Base-by-base conservation (phyloP, 2,888 invertebrate species). In the Anodontia alba region DNA sequence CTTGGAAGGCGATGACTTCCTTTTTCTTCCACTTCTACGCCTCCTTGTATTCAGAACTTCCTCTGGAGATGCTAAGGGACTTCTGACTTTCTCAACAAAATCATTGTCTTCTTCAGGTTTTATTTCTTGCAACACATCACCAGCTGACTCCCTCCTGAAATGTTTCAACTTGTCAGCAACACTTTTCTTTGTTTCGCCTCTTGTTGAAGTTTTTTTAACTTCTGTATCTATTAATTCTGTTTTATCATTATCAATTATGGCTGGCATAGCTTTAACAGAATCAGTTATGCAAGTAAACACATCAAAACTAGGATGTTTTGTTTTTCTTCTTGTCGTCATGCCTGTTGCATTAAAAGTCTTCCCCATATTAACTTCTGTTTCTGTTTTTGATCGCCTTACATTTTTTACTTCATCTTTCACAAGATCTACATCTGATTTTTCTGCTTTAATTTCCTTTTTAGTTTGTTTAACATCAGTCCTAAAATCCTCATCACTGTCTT, bases 21-120 rank as follows among this genome's bases (percentile, higher is more conserved):
- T 71, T 42, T 84, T 84, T 23, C 84, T 70, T n/a, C 77, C 80
- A 49, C 81, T 75, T 54, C 73, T 69, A 26, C 69, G 78, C 67
- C 84, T 67, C 42, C 84, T 36, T 1, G 81, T 81, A 31, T 77
- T 78, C 26, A 84, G 29, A 26, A 81, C 81, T 23, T 84, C 81
- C 15, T 84, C 84, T 29, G 69, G 62, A 1, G 62, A 62, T 1
- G 17, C 62, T 33, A 62, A 3, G 15, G 62, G 62, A 62, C 62
- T 62, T 62, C 29, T 62, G 10, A 62, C 20, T 17, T 62, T 62
- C 17, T 62, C 62, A 20, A 62, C 62, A 33, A 33, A 62, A 62
- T 62, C 62, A 62, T 62, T 62, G 26, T 57, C 57, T 20, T 31
- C n/a, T 17, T 62, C 62, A 1, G 1, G 15, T 33, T 62, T 62